These are phyloP conservation scores for Naja naja DNA, from an alignment of 2,113 vertebrate genomes.

Conservation along the genomic window DNA sequence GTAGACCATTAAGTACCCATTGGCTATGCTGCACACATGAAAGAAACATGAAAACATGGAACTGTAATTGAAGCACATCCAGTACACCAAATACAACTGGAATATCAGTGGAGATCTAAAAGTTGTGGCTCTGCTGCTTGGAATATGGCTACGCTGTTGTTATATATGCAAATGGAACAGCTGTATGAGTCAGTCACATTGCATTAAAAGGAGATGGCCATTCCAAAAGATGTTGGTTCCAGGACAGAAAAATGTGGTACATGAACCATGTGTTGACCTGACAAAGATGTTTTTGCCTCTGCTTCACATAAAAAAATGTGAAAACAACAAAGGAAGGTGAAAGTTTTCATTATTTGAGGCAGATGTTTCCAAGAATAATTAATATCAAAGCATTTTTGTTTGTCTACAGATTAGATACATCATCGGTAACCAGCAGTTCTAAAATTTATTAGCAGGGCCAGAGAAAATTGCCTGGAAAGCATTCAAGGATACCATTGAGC, in stretches of 20 bases:
- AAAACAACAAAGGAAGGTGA: neutral
- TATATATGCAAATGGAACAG: neutral
- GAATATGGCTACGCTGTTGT: neutral
- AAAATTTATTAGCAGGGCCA: neutral
- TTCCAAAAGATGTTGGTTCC: neutral
- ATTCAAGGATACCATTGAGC: neutral
- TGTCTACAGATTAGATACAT: neutral
- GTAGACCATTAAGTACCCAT: neutral
- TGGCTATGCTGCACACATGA: neutral
- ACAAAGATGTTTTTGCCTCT: neutral
- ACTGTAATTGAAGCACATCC: neutral
- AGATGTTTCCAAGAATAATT: neutral
- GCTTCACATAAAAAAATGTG: neutral
- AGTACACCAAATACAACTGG: neutral
- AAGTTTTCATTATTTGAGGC: neutral
- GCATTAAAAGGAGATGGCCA: neutral
- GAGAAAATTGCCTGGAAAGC: neutral
- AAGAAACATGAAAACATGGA: neutral
- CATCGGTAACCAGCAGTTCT: neutral
- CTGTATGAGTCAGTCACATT: neutral
- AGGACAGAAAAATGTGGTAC: neutral
- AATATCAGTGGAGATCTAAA: neutral
- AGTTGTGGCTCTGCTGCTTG: neutral
- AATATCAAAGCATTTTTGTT: neutral
- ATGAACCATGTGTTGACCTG: neutral